Conservation (phyloP, 2,888 invertebrate species). For the Chrysolina haemoptera region DNA sequence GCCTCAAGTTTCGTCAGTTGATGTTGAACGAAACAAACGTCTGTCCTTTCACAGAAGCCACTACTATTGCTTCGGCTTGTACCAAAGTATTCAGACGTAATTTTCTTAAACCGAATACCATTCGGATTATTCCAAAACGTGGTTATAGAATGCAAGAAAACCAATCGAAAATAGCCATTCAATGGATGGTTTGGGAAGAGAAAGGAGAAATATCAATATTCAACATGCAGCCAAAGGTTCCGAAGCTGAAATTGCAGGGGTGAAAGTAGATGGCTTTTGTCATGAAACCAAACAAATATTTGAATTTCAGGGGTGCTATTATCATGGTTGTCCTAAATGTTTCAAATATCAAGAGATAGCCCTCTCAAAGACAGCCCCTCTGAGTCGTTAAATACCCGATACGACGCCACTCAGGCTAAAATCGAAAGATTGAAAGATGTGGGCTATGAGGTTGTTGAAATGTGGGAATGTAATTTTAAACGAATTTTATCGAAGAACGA, state of each 20-base stretch:
- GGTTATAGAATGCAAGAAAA: slow-evolving; percentile 55
- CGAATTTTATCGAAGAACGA: no score
- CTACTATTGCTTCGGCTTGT: slow-evolving; percentile 55
- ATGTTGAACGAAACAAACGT: slow-evolving; percentile 26
- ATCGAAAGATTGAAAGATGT: background rate
- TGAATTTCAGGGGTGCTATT: slow-evolving; percentile 49
- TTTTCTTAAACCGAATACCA: slow-evolving; percentile 54
- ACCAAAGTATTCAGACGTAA: slow-evolving; percentile 53
- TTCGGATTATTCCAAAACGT: slow-evolving; percentile 55
- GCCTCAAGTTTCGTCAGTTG: slow-evolving; percentile 32
- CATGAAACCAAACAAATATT: slow-evolving; percentile 44
- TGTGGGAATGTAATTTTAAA: slow-evolving; percentile 15
- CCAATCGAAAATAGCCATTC: slow-evolving; percentile 34
- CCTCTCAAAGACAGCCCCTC: slow-evolving; percentile 25
- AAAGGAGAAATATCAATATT: slow-evolving; percentile 43
- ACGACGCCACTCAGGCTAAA: slow-evolving; percentile 33
- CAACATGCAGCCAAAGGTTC: slow-evolving; percentile 40
- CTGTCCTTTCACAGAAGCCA: slow-evolving; percentile 54
- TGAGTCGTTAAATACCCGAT: slow-evolving; percentile 27
- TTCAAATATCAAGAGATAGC: slow-evolving; percentile 25
- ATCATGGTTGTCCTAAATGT: slow-evolving; percentile 39
- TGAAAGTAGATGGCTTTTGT: slow-evolving; percentile 46
- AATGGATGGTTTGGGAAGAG: slow-evolving; percentile 47
- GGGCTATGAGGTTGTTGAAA: background rate
- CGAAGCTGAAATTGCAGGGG: slow-evolving; percentile 4